phyloP scores from a whole-genome alignment of 2,797 vertebrate species.

The Mus spretus region DNA sequence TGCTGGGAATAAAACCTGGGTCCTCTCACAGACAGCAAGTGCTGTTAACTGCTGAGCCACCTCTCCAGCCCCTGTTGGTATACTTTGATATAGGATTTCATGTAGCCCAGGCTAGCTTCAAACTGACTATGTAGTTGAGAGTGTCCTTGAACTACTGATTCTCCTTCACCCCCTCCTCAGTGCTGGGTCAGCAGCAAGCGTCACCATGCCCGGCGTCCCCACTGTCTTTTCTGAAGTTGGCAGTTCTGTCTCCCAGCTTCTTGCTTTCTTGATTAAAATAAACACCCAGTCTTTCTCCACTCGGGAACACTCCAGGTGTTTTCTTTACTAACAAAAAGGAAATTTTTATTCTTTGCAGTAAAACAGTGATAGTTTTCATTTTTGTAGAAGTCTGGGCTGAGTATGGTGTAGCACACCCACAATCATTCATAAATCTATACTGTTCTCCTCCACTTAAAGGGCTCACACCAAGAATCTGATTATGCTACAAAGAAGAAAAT shows the following conservation, averaged over 20 bases:
- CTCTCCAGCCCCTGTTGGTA: background rate
- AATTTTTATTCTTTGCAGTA: background rate
- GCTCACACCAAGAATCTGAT: background rate
- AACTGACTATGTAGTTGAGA: background rate
- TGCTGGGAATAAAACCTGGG: background rate
- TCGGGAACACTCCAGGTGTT: background rate
- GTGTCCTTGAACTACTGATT: background rate
- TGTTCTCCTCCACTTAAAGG: background rate
- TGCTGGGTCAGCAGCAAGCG: background rate
- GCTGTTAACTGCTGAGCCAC: background rate
- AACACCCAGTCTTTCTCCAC: background rate
- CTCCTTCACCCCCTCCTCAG: background rate
- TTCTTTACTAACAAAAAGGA: constrained; percentile 32
- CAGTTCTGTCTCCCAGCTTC: background rate
- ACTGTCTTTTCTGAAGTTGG: background rate
- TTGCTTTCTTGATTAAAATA: background rate
- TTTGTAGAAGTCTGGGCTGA: background rate
- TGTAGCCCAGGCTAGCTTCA: background rate
- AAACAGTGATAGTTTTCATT: background rate
- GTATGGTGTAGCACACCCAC: background rate
- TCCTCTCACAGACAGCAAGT: background rate
- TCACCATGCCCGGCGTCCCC: background rate
- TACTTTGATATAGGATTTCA: background rate
- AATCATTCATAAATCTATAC: background rate
- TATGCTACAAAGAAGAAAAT: constrained; percentile 16